Evolutionary conservation across 2,113 vertebrate species (phyloP).

Genomic region (Oryzias melastigma): DNA sequence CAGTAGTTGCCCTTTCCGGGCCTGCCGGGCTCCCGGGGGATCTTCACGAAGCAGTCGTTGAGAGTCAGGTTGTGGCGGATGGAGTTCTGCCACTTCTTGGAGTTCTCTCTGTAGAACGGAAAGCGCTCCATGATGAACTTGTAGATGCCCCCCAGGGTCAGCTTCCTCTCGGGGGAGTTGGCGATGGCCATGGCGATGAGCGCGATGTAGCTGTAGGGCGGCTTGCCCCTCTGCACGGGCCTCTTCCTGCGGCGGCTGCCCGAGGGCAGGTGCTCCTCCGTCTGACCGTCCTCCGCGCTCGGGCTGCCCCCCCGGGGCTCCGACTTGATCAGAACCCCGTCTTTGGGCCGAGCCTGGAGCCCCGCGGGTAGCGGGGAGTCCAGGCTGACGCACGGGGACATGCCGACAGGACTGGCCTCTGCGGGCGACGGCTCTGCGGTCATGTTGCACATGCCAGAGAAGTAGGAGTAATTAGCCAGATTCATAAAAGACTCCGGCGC

Average conservation of each 20-base stretch:
- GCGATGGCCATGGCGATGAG: constrained; percentile 98
- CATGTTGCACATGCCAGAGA: constrained; percentile 83
- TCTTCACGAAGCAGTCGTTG: constrained; percentile 89
- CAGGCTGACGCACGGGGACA: constrained; percentile 74
- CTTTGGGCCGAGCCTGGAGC: constrained; percentile 68
- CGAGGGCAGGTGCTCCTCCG: constrained; percentile 76
- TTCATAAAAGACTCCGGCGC: constrained; percentile 78
- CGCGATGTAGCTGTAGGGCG: constrained; percentile 96
- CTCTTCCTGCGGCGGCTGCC: constrained; percentile 89
- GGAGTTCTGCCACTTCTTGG: constrained; percentile 92
- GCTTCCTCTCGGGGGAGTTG: constrained; percentile 92
- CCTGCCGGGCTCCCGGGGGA: constrained; percentile 84
- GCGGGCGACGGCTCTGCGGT: constrained; percentile 77
- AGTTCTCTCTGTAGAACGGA: constrained; percentile 95
- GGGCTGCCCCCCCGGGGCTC: constrained; percentile 77
- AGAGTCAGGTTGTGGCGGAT: constrained; percentile 88
- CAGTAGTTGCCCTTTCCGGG: constrained; percentile 88
- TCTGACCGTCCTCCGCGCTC: constrained; percentile 65
- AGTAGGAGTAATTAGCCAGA: constrained; percentile 81
- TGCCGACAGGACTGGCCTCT: constrained; percentile 77
- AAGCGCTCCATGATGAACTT: constrained; percentile 98
- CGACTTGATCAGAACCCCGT: constrained; percentile 76
- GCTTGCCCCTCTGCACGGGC: constrained; percentile 92
- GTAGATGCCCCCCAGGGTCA: constrained; percentile 94
- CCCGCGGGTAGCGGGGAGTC: constrained; percentile 74